Evolutionary conservation across 2,888 invertebrate species (phyloP), one percentile per base, ranked within the genome.

Genomic region (Lamproptera curius): DNA sequence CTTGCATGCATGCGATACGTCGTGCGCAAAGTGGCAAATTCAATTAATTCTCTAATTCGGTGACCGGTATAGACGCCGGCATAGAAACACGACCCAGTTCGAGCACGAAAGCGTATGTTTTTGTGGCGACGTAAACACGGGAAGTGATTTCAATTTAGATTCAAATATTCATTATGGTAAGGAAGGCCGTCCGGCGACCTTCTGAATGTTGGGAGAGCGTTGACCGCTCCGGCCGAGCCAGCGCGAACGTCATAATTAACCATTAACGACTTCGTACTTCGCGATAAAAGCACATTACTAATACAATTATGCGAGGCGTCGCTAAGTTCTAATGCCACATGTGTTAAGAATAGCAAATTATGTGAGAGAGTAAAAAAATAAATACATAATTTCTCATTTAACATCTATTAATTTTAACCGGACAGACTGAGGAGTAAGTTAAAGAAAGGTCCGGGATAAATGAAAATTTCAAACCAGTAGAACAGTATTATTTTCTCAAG

Each of bases 151-250:
- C 69, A 75, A 60, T 63, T 65, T 72, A 71, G 65, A 65, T 65
- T 59, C 65, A 69, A 75, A 71, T 74, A 67, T 58, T 55, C 53
- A 59, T 59, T 73, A 67, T 74, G 73, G 70, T 64, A 10, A 68
- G 70, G 72, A 81, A 85, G 86, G 85, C 86, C 86, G 87, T 86
- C 79, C 87, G 82, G 74, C 82, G 87, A 86, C 87, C 87, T 87
- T 86, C 85, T 71, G 74, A 68, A 77, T 72, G 72, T 65, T 74
- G 70, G 6, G 70, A 77, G 85, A 77, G 66, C 85, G 66, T 79
- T 83, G 84, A 84, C 82, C 83, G 74, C 53, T 38, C 47, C 42
- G 42, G 46, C 50, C 46, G 50, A 46, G 51, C n/a, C 46, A 47
- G 53, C 47, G 49, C 36, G 26, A 51, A 46, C 45, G 17, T 41